Conservation (phyloP, 2,113 vertebrate genomes). For the Melospiza melodia region DNA sequence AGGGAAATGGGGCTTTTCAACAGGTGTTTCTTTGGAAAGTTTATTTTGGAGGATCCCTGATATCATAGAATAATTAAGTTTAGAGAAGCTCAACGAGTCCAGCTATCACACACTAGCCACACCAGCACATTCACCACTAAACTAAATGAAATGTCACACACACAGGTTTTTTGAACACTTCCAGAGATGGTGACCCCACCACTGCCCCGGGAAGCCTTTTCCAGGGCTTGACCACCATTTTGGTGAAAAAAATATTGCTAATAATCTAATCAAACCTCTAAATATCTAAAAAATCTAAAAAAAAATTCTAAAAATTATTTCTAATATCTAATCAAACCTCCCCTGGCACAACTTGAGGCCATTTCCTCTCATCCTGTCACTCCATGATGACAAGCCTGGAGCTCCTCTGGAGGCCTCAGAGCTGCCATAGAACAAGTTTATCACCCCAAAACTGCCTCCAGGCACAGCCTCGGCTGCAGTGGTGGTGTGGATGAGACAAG, state of each 20-base stretch:
- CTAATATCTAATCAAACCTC: background rate
- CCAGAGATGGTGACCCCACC: background rate
- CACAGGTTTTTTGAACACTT: background rate
- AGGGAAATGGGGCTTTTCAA: background rate
- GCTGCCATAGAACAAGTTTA: background rate
- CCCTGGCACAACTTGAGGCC: background rate
- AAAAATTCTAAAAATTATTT: too few species aligned
- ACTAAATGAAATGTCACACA: background rate
- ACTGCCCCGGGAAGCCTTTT: background rate
- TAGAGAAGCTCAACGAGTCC: background rate
- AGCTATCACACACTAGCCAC: background rate
- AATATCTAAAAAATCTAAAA: too few species aligned
- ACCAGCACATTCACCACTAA: rapidly evolving
- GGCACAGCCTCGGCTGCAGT: background rate
- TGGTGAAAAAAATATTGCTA: background rate
- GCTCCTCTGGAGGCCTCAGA: background rate
- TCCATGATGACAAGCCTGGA: background rate
- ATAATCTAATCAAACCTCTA: too few species aligned
- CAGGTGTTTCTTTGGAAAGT: background rate
- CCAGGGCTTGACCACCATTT: background rate
- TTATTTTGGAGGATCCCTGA: background rate
- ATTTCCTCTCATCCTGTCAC: background rate
- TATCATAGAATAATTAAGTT: too few species aligned
- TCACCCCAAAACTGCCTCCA: background rate
- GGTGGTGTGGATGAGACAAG: background rate